Conservation (phyloP, 1,140 invertebrate genomes). For the Lepidurus couesii region DNA sequence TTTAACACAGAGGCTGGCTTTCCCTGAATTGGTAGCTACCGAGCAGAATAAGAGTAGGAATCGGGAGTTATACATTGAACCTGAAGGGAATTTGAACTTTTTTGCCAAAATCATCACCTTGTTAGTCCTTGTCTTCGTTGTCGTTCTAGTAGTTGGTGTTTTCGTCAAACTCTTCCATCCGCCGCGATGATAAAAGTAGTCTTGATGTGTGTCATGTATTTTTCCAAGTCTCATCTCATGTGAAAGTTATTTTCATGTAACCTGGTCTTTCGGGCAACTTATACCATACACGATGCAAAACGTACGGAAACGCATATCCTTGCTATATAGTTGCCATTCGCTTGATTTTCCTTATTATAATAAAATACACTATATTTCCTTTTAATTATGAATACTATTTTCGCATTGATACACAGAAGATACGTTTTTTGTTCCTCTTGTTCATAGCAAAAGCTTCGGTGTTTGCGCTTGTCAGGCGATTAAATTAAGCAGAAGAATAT, state of each 20-base stretch:
- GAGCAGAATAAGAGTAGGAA: conserved; percentile 30
- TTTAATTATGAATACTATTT: too few species aligned
- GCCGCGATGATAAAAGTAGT: conserved; percentile 12
- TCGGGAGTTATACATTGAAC: conserved; percentile 38
- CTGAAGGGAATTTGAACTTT: conserved; percentile 39
- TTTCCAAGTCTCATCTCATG: background rate
- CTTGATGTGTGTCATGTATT: background rate
- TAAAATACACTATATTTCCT: too few species aligned
- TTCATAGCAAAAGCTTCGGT: too few species aligned
- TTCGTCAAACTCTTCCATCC: conserved; percentile 38
- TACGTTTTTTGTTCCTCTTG: too few species aligned
- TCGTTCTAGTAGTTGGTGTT: conserved; percentile 39
- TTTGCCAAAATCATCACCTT: conserved; percentile 41
- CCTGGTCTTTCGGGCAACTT: background rate
- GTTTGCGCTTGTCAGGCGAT: too few species aligned
- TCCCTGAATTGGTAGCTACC: conserved; percentile 37
- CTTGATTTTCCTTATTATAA: too few species aligned
- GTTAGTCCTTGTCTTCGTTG: conserved; percentile 39
- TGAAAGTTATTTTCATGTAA: conserved; percentile 12
- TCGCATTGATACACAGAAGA: too few species aligned
- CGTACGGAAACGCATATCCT: background rate
- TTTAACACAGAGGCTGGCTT: conserved; percentile 38
- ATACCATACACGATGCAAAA: background rate
- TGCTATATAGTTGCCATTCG: too few species aligned
- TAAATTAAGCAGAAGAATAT: too few species aligned